These are phyloP conservation scores for Eucera pruinosa DNA, from an alignment of 2,888 invertebrate species.

Conservation along the genomic window DNA sequence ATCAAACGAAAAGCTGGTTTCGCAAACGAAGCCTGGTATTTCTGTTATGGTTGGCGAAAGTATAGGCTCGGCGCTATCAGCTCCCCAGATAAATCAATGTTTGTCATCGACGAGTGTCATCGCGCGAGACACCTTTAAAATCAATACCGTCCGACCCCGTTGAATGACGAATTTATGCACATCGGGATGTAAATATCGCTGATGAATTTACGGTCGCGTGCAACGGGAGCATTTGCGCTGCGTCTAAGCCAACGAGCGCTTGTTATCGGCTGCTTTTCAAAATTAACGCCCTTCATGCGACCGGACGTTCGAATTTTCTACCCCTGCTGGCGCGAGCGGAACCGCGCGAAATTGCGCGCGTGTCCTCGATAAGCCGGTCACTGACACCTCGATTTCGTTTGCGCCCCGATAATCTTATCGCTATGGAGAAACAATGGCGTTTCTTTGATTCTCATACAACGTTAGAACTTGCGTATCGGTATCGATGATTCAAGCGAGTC, in stretches of 20 bases:
- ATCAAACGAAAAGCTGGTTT: background rate
- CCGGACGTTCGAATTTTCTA: slow-evolving; percentile 32
- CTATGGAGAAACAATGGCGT: slow-evolving; percentile 22
- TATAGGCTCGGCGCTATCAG: background rate
- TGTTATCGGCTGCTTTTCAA: slow-evolving; percentile 48
- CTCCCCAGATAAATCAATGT: slow-evolving; percentile 31
- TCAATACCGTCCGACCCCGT: slow-evolving; percentile 32
- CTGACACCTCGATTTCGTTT: slow-evolving; percentile 39
- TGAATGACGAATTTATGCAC: slow-evolving; percentile 43
- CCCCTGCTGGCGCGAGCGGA: background rate
- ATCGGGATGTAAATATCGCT: slow-evolving; percentile 47
- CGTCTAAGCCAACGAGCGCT: slow-evolving; percentile 46
- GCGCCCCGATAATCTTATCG: slow-evolving; percentile 44
- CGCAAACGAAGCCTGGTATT: background rate
- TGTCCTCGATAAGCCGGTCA: slow-evolving; percentile 45
- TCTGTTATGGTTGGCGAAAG: slow-evolving; percentile 1
- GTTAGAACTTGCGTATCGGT: too few relatives aligned
- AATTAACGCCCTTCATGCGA: slow-evolving; percentile 46
- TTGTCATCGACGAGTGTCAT: slow-evolving; percentile 34
- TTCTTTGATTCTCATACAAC: background rate
- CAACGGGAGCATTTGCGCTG: slow-evolving; percentile 21
- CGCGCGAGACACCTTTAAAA: slow-evolving; percentile 31
- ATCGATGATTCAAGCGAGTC: too few relatives aligned
- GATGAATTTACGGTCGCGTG: slow-evolving; percentile 42
- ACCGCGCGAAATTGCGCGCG: slow-evolving; percentile 28